Evolutionary conservation across 2,888 invertebrate genomes (phyloP).

Genomic region (Pristionchus arcanus): DNA sequence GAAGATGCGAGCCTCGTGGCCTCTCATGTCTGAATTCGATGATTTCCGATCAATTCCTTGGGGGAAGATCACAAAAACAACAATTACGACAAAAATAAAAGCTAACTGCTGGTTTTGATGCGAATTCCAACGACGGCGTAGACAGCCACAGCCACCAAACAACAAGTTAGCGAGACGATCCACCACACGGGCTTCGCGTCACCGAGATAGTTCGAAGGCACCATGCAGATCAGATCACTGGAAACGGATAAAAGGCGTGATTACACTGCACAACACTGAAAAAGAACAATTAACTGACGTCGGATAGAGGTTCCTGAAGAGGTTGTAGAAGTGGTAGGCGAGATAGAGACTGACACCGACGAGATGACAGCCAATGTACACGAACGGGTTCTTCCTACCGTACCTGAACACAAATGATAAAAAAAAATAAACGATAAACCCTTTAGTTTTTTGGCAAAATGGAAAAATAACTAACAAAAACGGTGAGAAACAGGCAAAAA

Average conservation of each 20-base stretch:
- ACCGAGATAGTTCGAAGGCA: background rate
- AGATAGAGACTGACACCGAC: background rate
- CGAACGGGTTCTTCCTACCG: background rate
- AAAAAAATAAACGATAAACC: background rate
- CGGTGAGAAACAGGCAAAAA: background rate
- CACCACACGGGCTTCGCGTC: background rate
- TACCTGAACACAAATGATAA: background rate
- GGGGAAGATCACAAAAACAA: background rate
- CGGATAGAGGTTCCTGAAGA: background rate
- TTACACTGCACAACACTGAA: no score
- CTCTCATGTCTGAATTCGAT: background rate
- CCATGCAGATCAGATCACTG: background rate
- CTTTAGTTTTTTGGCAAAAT: no score
- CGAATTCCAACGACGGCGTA: background rate
- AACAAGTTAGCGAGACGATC: background rate
- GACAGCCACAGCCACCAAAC: background rate
- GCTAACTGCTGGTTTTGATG: background rate
- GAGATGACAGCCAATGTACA: background rate
- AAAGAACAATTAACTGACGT: background rate
- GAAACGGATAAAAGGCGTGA: background rate
- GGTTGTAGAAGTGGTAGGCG: background rate
- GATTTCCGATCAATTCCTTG: background rate
- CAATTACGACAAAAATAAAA: background rate
- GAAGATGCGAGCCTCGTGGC: background rate
- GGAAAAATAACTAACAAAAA: background rate